Evolutionary conservation across 2,113 vertebrate genomes (phyloP).

Genomic region (Pangasianodon gigas): DNA sequence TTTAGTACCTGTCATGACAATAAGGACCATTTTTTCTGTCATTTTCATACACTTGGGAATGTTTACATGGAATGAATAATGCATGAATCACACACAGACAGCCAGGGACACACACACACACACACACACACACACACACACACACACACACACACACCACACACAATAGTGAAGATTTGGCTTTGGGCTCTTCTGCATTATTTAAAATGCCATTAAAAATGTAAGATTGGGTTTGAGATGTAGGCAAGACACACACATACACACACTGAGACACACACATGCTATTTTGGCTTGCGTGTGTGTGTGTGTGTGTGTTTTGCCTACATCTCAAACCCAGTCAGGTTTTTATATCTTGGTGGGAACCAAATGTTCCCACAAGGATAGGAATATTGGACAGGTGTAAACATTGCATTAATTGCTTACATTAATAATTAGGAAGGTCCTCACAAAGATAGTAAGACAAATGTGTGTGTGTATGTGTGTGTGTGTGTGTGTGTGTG

Average conservation of each 20-base stretch:
- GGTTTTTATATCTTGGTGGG: not conserved
- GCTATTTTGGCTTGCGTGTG: not conserved
- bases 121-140: constrained; percentile 16
- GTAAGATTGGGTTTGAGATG: constrained; percentile 30
- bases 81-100: constrained; percentile 1
- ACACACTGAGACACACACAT: constrained; percentile 20
- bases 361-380: not conserved
- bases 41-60: constrained; percentile 28
- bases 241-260: constrained; percentile 23
- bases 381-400: not conserved
- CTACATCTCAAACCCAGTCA: not conserved
- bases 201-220: constrained; percentile 52
- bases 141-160: constrained; percentile 14
- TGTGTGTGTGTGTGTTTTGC: not conserved
- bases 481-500: constrained; percentile 38
- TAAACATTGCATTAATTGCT: not conserved
- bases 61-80: constrained; percentile 26
- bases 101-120: not conserved
- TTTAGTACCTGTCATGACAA: constrained; percentile 10
- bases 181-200: constrained; percentile 31
- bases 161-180: constrained; percentile 33
- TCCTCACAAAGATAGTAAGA: not conserved
- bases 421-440: not conserved
- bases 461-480: not conserved
- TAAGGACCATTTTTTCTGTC: constrained; percentile 13